phyloP scores from a whole-genome alignment of 1,140 invertebrate genomes.

The Anthonomus grandis region DNA sequence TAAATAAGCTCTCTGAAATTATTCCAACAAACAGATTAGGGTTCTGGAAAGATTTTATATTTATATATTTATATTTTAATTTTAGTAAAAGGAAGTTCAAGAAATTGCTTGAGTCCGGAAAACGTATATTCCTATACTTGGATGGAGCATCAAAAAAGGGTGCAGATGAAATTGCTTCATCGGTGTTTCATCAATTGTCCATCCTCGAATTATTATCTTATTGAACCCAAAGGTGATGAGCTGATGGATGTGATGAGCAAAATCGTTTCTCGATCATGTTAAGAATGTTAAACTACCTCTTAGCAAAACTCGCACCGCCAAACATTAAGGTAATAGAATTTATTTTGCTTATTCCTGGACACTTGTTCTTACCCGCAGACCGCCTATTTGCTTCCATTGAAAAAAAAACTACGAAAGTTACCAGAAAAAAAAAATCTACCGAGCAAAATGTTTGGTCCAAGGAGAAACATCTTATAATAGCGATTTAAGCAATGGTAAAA shows the following conservation, averaged over 20 bases:
- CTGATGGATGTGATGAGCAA: too few species aligned
- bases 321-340: background rate
- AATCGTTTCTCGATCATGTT: too few species aligned
- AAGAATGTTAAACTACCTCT: background rate
- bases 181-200: background rate
- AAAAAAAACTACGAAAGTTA: background rate
- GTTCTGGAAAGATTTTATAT: too few species aligned
- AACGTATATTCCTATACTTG: slow-evolving; percentile 1
- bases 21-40: too few species aligned
- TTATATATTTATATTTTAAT: slow-evolving; percentile 1
- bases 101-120: too few species aligned
- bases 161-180: background rate
- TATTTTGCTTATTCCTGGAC: background rate
- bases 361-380: background rate
- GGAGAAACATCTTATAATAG: background rate
- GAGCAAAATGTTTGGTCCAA: background rate
- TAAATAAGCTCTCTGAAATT: too few species aligned
- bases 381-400: background rate
- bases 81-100: background rate
- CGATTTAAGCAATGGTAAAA: background rate
- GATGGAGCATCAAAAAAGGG: slow-evolving; percentile 3
- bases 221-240: background rate
- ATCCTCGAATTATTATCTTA: background rate
- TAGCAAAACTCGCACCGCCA: too few species aligned
- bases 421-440: background rate